phyloP scores from a whole-genome alignment of 2,113 vertebrate species.

The Scomber colias region DNA sequence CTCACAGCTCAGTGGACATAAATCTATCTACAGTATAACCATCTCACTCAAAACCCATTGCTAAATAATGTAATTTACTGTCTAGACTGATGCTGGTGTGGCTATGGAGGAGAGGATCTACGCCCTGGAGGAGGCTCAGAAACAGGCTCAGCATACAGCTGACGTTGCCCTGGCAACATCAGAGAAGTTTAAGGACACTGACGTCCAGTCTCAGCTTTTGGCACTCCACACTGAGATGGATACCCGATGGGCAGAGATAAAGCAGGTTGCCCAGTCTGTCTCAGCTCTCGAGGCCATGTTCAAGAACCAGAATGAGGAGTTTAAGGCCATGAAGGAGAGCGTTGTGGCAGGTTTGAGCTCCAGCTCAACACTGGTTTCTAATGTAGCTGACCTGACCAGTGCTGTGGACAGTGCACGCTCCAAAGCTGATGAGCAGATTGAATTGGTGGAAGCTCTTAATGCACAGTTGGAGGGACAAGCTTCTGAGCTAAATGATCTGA shows the following conservation, averaged over 20 bases:
- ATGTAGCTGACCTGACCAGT: not conserved
- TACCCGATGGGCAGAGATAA: not conserved
- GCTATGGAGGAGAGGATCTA: conserved; percentile 21
- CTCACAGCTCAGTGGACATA: not conserved
- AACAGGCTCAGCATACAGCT: conserved; percentile 13
- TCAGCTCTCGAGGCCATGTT: conserved; percentile 11
- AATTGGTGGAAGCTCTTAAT: not conserved
- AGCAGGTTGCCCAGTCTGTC: conserved; percentile 19
- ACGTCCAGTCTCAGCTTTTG: not conserved
- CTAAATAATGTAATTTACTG: not conserved
- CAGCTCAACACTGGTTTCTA: conserved; percentile 12
- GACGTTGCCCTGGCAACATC: not conserved
- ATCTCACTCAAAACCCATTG: not conserved
- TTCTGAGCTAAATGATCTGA: conserved; percentile 23
- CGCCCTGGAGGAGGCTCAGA: conserved; percentile 32
- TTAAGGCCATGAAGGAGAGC: conserved; percentile 12
- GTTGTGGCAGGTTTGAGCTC: conserved; percentile 6
- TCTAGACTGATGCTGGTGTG: not conserved
- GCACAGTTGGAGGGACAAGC: not conserved
- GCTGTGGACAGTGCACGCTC: conserved; percentile 1
- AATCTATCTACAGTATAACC: too few species aligned
- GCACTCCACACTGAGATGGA: not conserved
- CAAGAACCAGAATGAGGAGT: conserved; percentile 29
- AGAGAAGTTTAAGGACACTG: not conserved
- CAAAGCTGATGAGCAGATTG: not conserved